Conservation (phyloP, 2,113 vertebrate species). For the Tringa solitaria region DNA sequence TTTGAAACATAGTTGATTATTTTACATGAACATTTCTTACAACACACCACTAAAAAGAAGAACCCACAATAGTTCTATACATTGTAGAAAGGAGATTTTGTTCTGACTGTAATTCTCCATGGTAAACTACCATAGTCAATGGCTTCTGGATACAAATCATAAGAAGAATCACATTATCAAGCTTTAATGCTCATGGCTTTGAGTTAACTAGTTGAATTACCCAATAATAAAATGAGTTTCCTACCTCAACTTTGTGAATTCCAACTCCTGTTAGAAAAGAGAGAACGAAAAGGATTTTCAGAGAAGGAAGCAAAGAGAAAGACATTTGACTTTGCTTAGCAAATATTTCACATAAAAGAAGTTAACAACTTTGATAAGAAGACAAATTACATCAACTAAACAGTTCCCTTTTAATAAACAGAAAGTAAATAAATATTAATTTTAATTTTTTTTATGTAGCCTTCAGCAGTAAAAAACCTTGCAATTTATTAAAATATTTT, state of each 20-base stretch:
- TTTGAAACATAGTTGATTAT: not conserved
- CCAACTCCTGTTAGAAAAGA: conserved; percentile 42
- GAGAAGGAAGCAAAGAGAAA: not conserved
- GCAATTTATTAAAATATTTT: not conserved
- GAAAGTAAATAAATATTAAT: not conserved
- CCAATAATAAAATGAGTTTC: not conserved
- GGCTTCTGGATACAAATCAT: not conserved
- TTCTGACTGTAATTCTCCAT: not conserved
- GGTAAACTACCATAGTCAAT: not conserved
- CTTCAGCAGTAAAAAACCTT: not conserved
- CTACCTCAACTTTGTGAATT: conserved; percentile 66
- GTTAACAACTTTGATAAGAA: not conserved
- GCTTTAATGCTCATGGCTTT: not conserved
- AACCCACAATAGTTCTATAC: not conserved
- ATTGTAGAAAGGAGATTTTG: not conserved
- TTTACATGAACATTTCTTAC: not conserved
- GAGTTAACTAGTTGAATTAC: not conserved
- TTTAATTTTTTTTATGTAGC: not conserved
- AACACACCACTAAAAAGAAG: not conserved
- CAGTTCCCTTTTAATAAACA: rapidly evolving
- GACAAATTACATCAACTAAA: not conserved
- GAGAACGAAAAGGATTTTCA: conserved; percentile 10
- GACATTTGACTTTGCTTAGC: not conserved
- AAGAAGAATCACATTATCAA: not conserved
- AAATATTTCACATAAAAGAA: not conserved